Base-by-base conservation (phyloP, 2,888 invertebrate genomes). In the Aphodius granarius region DNA sequence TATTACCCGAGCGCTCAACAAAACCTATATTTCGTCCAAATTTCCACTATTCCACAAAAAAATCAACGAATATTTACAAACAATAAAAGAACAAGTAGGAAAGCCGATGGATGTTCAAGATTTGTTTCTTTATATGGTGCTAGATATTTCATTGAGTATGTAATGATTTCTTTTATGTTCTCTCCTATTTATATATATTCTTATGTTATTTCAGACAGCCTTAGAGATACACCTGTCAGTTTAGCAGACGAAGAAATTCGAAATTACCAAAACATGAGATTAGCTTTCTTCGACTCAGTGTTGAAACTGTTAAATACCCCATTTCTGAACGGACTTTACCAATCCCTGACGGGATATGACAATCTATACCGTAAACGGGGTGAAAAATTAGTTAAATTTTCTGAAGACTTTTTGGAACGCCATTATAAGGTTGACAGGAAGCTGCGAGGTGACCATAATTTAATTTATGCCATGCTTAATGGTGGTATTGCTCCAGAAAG, bases 381-480 rank as follows among this genome's bases (percentile, higher is more conserved):
- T 13, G 43, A 43, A 43, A 43, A 43, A 13, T 43, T 43, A 13
- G 43, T 43, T 43, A 43, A 43, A 13, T 43, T 9, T 13, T 6
- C 43, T 43, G 43, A 43, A 43, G 43, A 43, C 43, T 43, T 43
- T 13, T 43, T 43, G 13, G 43, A 43, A 43, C 43, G 6, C 43
- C 43, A 43, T 43, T 43, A 43, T 13, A 43, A 13, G 13, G 68
- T 68, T 9, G 20, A 68, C 20, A 68, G n/a, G n/a, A 20, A n/a
- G 3, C 21, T 68, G 21, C 18, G 68, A 5, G 68, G 22, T 18
- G 22, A 68, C 1, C 21, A 68, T 22, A 68, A 68, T 20, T 20
- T 68, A 2, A 68, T 20, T n/a, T 68, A 20, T 68, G 68, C 68
- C 18, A 68, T 68, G 68, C n/a, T 68, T 5, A 68, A 68, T 19